phyloP scores from a whole-genome alignment of 2,113 vertebrate species.

The Sminthopsis crassicaudata region DNA sequence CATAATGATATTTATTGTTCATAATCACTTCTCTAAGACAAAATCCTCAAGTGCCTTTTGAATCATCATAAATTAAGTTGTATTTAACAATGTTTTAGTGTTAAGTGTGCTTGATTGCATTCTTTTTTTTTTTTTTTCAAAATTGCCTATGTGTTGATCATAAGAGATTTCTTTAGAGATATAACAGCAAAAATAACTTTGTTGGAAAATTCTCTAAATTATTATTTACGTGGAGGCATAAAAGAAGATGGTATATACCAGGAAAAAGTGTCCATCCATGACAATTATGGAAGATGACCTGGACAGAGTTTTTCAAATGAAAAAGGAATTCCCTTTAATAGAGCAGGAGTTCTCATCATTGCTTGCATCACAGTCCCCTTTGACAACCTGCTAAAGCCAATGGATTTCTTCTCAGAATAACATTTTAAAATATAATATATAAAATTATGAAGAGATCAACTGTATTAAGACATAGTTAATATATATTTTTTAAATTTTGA shows the following conservation, averaged over 20 bases:
- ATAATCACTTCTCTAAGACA: background rate
- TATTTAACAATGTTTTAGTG: background rate
- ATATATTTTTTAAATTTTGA: too few relatives aligned
- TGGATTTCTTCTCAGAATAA: background rate
- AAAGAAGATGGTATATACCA: background rate
- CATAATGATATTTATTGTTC: background rate
- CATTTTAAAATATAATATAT: background rate
- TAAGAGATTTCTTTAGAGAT: background rate
- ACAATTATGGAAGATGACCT: background rate
- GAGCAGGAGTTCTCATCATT: background rate
- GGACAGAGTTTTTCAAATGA: background rate
- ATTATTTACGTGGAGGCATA: background rate
- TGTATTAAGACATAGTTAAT: background rate
- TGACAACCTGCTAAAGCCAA: background rate
- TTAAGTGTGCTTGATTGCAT: slow-evolving; percentile 6
- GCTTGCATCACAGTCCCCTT: background rate
- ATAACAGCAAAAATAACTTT: background rate
- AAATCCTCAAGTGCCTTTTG: background rate
- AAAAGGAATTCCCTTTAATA: background rate
- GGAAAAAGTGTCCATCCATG: background rate
- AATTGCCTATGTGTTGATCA: background rate
- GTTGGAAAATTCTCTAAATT: background rate
- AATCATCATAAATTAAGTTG: background rate
- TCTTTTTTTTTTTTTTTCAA: background rate
- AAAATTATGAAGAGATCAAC: background rate